Evolutionary conservation across 2,797 vertebrate genomes (phyloP), one percentile per base, ranked within the genome.

Genomic region (Sarcoramphus papa): DNA sequence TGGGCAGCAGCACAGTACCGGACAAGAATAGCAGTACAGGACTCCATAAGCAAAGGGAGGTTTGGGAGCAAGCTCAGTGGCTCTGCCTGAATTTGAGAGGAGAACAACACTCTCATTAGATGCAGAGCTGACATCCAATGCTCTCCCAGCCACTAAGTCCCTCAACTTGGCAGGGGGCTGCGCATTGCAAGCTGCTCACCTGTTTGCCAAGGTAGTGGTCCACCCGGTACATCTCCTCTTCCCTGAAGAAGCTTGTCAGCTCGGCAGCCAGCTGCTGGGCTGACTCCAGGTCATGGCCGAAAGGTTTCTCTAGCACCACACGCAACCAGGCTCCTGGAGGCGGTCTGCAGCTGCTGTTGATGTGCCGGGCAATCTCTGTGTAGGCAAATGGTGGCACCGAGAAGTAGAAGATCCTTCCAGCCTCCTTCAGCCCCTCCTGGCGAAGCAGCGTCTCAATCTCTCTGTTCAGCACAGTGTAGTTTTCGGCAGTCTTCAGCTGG

Each of bases 131-230:
- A 72, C 53, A 76, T 2, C n/a, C 57, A 33, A 9, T 24, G 4
- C 14, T 11, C 72, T 9, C 43, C n/a, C 69, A 51, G 73, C 41
- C 76, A 5, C 67, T 0, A 23, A n/a, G 23, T 14, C 68, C 82
- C 54, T 22, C 31, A 9, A 3, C 18, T 37, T 10, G 56, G 59
- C 53, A 24, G 15, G 48, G 18, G n/a, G 59, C 57, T 43, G 64
- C 0, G 1, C 43, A 2, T 7, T 10, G 12, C 30, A 24, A 48
- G 8, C 37, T 9, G 51, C 98, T 97, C 80, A 99, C 99, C 99
- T 99, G 99, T 65, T 99, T 99, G 83, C 99, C 99, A 63, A 99
- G 97, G 98, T 99, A 99, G 91, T 99, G 99, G 93, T 99, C 99
- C 41, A 99, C 99, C 31, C 99, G 98, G 98, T 98, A 99, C 98